These are phyloP conservation scores for Scomberomorus guttatus DNA, from an alignment of 2,797 vertebrate species.

Conservation along the genomic window DNA sequence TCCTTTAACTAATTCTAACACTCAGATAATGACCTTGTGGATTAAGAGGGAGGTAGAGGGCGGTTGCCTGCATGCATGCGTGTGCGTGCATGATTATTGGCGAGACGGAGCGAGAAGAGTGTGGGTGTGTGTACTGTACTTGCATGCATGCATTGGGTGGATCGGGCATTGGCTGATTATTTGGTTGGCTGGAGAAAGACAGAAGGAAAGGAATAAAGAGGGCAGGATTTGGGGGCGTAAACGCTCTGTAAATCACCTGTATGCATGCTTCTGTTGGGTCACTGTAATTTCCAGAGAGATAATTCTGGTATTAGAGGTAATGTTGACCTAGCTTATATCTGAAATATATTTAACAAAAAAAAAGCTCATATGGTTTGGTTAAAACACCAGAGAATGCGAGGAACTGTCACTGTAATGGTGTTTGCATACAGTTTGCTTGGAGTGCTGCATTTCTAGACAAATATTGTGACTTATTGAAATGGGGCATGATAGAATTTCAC, in stretches of 20 bases:
- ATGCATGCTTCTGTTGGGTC: constrained; percentile 15
- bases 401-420: constrained; percentile 13
- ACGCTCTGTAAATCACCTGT: constrained; percentile 52
- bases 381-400: neutral
- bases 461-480: constrained; percentile 72
- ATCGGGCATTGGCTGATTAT: constrained; percentile 55
- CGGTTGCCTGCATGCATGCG: constrained; percentile 16
- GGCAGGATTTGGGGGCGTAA: constrained; percentile 19
- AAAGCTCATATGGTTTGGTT: neutral
- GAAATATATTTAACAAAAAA: neutral
- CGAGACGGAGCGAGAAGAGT: neutral
- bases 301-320: neutral
- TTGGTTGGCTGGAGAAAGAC: constrained; percentile 66
- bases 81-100: constrained; percentile 29
- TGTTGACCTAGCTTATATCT: neutral
- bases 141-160: constrained; percentile 40
- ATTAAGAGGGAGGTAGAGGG: constrained; percentile 44
- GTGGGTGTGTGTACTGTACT: constrained; percentile 31
- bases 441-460: constrained; percentile 43
- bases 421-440: constrained; percentile 36
- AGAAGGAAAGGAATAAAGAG: constrained; percentile 32
- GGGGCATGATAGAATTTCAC: constrained; percentile 54
- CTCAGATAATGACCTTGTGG: constrained; percentile 35
- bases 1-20: constrained; percentile 25
- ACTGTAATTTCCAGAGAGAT: neutral